A percentile compares a stretch with the other conserved stretches of the same genome.
Evolutionary conservation across 2,888 invertebrate species (phyloP).

Genomic region (Oscheius sp.): DNA sequence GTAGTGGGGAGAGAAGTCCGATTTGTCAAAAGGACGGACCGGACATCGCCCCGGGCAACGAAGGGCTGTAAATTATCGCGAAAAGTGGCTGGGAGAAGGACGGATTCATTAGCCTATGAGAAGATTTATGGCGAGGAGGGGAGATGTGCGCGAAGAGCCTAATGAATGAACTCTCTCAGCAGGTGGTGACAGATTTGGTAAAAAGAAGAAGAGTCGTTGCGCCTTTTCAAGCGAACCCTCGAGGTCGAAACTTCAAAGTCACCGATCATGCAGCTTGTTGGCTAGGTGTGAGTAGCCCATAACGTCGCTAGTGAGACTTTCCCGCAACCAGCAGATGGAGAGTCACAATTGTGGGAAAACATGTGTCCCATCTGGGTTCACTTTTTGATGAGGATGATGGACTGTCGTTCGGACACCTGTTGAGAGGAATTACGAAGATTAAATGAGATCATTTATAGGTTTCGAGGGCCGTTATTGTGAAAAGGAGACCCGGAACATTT

Average conservation of each 20-base stretch:
- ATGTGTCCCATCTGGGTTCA: slow-evolving; percentile 18
- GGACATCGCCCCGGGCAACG: slow-evolving; percentile 12
- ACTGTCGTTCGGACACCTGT: slow-evolving; percentile 23
- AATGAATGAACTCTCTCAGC: slow-evolving; percentile 12
- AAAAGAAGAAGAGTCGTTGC: no score
- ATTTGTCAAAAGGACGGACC: slow-evolving; percentile 17
- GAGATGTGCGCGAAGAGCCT: slow-evolving; percentile 22
- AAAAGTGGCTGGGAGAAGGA: neutral
- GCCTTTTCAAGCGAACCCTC: neutral
- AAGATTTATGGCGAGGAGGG: slow-evolving; percentile 14
- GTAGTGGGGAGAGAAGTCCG: slow-evolving; percentile 15
- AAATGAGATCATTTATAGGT: slow-evolving; percentile 24
- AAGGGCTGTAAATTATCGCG: neutral
- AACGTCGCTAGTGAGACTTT: neutral
- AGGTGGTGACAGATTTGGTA: no score
- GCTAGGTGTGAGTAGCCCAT: neutral
- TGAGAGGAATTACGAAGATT: neutral
- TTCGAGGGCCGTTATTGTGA: slow-evolving; percentile 30
- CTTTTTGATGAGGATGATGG: slow-evolving; percentile 10
- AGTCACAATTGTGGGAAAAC: slow-evolving; percentile 7
- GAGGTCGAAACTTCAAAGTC: slow-evolving; percentile 12
- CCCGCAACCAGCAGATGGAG: slow-evolving; percentile 22
- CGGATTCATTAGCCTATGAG: neutral
- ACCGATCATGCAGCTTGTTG: neutral
- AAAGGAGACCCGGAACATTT: neutral